Evolutionary conservation across 2,797 vertebrate species (phyloP), one percentile per base, ranked within the genome.

Genomic region (Eulemur mongoz): DNA sequence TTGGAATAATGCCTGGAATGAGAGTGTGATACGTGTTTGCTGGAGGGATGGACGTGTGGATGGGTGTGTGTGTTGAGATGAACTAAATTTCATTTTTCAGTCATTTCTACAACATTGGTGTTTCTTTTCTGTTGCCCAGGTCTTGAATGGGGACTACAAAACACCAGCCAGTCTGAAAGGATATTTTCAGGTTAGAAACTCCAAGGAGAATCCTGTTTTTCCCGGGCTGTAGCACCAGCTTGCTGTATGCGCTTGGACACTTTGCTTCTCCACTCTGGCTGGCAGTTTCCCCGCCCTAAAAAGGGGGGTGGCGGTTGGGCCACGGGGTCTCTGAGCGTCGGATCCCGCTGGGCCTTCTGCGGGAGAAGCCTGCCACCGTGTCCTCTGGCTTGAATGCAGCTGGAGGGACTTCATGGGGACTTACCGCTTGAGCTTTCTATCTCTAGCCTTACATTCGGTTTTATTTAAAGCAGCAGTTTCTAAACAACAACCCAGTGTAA

Each of bases 71-170:
- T 17, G 6, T 23, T 32, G 7, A 30, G 4, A 4, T 22, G 27
- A 35, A 27, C 65, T 54, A 11, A 15, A 79, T 79, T 76, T 83
- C 52, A 15, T 18, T 59, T 63, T 92, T 67, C 27, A 2, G 45
- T 86, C 18, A 25, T 63, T 94, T 92, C 40, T 18, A 23, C 75
- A 23, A 38, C 0, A 43, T 32, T 93, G 38, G 89, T 15, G 0
- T 20, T 20, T 43, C 14, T 52, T 95, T 94, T 95, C 65, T 97
- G 76, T 96, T 92, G 89, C 50, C 0, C 91, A 99, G 99, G 99
- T 99, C 52, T 97, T 99, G 93, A 99, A 98, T 93, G 99, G 99
- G 93, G 98, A 99, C 97, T 99, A 99, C 95, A 99, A 99, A 98
- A 99, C 98, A n/a, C 99, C 99, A 84, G 98, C 98, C 97, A 99